A percentile compares a stretch with the other conserved stretches of the same genome.
Conservation (phyloP, 2,888 invertebrate genomes). For the Lepas anatifera region DNA sequence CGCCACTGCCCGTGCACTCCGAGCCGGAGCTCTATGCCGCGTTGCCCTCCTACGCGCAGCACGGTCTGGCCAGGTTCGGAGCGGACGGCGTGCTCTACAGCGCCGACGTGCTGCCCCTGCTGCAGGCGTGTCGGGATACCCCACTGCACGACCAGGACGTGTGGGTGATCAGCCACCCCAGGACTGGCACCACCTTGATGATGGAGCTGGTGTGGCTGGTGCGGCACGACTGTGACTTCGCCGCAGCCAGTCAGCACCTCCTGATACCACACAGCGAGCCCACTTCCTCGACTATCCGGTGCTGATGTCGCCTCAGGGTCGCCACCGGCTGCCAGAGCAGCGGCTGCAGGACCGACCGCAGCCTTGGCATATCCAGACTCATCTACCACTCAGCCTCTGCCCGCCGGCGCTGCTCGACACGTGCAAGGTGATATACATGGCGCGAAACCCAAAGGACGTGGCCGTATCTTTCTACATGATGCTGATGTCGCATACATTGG, state of each 20-base stretch:
- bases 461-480: constrained; percentile 36
- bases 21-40: background rate
- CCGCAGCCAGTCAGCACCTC: background rate
- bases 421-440: constrained; percentile 35
- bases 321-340: background rate
- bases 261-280: background rate
- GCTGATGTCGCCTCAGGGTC: background rate
- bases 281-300: background rate
- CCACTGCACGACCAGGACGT: constrained; percentile 13
- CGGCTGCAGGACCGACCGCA: background rate
- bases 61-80: background rate
- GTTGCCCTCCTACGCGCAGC: background rate
- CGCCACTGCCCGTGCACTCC: no score
- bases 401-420: constrained; percentile 21
- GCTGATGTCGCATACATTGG: background rate
- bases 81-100: background rate
- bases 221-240: background rate
- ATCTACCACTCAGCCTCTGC: constrained; percentile 27
- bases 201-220: constrained; percentile 13
- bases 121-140: background rate
- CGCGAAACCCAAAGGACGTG: constrained; percentile 37
- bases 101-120: background rate
- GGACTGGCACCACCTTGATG: constrained; percentile 12
- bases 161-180: constrained; percentile 14
- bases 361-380: constrained; percentile 27